phyloP scores from a whole-genome alignment of 2,797 vertebrate species.

The Erpetoichthys calabaricus region DNA sequence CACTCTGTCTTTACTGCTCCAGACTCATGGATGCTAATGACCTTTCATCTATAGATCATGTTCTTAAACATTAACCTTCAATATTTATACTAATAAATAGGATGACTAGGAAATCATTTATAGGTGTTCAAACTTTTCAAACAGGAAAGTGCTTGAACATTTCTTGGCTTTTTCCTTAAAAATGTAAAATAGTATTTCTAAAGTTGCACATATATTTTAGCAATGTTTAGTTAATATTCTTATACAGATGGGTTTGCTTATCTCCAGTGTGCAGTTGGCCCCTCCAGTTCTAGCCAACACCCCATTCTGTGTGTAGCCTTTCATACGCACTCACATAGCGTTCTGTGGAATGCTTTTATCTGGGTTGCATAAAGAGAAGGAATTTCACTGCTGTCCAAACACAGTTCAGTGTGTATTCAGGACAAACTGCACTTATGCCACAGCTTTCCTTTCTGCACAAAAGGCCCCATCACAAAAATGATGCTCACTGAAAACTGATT shows the following conservation, averaged over 20 bases:
- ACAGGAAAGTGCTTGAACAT: too few species aligned
- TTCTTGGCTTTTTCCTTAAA: too few species aligned
- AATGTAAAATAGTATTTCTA: too few species aligned
- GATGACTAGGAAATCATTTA: too few species aligned
- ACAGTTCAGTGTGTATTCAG: conserved; percentile 34
- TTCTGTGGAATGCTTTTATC: conserved; percentile 44
- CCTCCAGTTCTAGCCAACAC: conserved; percentile 10
- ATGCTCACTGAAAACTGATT: too few species aligned
- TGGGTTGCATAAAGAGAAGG: conserved; percentile 40
- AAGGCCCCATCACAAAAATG: conserved; percentile 22
- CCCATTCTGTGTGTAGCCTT: conserved; percentile 6
- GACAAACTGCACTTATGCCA: conserved; percentile 30
- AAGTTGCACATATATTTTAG: background rate
- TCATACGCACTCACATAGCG: conserved; percentile 15
- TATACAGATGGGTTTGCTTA: conserved; percentile 9
- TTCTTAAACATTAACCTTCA: too few species aligned
- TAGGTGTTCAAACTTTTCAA: too few species aligned
- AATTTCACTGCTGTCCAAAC: conserved; percentile 37
- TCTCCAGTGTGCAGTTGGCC: conserved; percentile 5
- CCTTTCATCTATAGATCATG: too few species aligned
- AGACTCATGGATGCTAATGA: too few species aligned
- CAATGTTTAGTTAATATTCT: background rate
- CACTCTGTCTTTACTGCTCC: too few species aligned
- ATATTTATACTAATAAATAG: too few species aligned
- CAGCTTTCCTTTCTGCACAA: conserved; percentile 30